Percentiles rank a stretch among this genome's conserved stretches.
Conservation (phyloP, 2,113 vertebrate genomes). For the Elaphurus davidianus region DNA sequence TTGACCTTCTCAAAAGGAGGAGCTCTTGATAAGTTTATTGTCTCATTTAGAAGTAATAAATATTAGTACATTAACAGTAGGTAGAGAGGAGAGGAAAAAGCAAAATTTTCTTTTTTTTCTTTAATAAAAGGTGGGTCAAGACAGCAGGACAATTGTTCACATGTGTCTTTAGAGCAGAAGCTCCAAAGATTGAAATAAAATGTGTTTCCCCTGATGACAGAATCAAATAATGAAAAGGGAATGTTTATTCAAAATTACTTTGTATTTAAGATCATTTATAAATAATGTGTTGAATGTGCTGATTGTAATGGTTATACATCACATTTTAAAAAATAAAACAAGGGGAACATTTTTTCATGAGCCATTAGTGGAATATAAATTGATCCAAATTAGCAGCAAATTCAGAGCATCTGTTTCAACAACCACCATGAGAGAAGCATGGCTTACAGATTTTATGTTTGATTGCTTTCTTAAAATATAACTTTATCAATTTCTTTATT, state of each 20-base stretch:
- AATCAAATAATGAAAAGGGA: conserved; percentile 22
- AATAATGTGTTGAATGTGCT: background rate
- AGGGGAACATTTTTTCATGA: background rate
- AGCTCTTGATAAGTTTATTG: background rate
- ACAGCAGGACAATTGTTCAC: background rate
- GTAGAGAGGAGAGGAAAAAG: background rate
- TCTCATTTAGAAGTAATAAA: background rate
- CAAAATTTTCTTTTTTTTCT: background rate
- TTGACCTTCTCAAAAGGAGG: background rate
- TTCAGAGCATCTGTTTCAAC: background rate
- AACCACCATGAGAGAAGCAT: background rate
- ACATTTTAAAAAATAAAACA: background rate
- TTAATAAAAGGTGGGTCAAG: background rate
- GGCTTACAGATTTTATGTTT: background rate
- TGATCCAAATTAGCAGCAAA: background rate
- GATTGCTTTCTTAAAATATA: background rate
- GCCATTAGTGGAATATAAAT: background rate
- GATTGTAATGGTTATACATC: background rate
- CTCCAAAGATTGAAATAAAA: background rate
- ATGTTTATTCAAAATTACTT: conserved; percentile 30
- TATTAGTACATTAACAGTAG: background rate
- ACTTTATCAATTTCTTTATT: background rate
- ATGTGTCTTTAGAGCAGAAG: background rate
- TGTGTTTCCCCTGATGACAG: background rate
- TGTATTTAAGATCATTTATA: background rate